Evolutionary conservation across 2,888 invertebrate genomes (phyloP).

Genomic region (Eumacrocentrus americanus): DNA sequence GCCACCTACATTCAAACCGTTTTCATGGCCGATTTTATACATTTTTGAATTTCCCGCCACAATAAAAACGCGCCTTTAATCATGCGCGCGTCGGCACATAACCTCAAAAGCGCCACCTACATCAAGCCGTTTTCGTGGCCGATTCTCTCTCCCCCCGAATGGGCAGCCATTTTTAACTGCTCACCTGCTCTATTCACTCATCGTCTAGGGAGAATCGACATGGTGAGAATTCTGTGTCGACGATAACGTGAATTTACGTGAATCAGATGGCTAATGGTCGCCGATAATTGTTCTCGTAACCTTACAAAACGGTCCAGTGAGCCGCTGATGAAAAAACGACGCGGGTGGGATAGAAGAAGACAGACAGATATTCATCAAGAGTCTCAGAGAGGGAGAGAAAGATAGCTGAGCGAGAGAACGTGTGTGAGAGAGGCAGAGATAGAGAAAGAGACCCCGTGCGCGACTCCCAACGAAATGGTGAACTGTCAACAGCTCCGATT

Average conservation of each 20-base stretch:
- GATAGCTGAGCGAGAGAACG: slow-evolving; percentile 1
- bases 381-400: slow-evolving; percentile 5
- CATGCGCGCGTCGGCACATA: too few species aligned
- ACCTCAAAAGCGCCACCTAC: too few species aligned
- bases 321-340: not conserved
- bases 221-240: slow-evolving; percentile 22
- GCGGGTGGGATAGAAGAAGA: slow-evolving; percentile 3
- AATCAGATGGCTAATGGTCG: slow-evolving; percentile 16
- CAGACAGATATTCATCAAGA: not conserved
- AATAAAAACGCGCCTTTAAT: too few species aligned
- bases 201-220: slow-evolving; percentile 34
- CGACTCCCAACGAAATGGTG: slow-evolving; percentile 45
- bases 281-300: not conserved
- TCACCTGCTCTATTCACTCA: slow-evolving; percentile 48
- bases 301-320: not conserved
- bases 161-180: slow-evolving; percentile 58
- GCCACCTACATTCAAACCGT: too few species aligned
- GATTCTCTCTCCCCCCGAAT: slow-evolving; percentile 39
- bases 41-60: too few species aligned
- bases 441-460: slow-evolving; percentile 17
- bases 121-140: slow-evolving; percentile 30
- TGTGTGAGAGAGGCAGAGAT: not conserved
- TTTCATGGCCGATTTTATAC: too few species aligned
- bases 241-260: slow-evolving; percentile 18
- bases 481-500: slow-evolving; percentile 51